Evolutionary conservation across 2,113 vertebrate species (phyloP).

Genomic region (Blennius ocellaris): DNA sequence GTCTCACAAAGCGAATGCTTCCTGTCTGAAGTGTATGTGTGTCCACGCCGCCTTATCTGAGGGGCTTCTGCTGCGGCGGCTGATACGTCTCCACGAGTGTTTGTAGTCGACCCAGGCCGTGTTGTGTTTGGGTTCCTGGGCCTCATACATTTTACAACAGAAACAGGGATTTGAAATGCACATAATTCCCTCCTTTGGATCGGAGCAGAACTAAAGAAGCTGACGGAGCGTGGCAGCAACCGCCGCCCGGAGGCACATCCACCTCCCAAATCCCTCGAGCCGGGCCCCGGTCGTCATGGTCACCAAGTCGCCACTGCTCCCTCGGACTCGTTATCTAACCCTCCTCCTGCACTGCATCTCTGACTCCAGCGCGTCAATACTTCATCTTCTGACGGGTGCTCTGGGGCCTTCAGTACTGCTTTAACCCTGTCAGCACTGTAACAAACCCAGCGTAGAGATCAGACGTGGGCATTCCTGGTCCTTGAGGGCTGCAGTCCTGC

Average conservation of each 20-base stretch:
- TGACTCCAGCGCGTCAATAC: conserved; percentile 34
- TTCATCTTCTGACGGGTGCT: conserved; percentile 32
- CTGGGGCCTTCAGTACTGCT: not conserved
- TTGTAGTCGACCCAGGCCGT: conserved; percentile 5
- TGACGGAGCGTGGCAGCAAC: conserved; percentile 44
- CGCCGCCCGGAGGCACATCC: conserved; percentile 14
- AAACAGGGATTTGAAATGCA: conserved; percentile 55
- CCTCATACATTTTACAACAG: conserved; percentile 52
- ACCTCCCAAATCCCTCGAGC: conserved; percentile 36
- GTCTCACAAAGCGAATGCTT: too few relatives aligned
- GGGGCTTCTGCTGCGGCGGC: not conserved
- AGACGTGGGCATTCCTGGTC: too few relatives aligned
- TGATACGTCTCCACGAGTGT: conserved; percentile 3
- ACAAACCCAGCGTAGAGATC: not conserved
- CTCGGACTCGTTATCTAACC: conserved; percentile 25
- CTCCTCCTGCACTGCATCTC: not conserved
- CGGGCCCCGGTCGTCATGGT: conserved; percentile 15
- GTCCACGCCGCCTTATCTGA: not conserved
- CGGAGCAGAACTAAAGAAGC: conserved; percentile 56
- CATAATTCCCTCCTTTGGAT: conserved; percentile 55
- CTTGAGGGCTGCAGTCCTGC: too few relatives aligned
- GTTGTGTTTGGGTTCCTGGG: conserved; percentile 34
- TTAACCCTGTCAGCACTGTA: conserved; percentile 9
- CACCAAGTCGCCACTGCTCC: conserved; percentile 4
- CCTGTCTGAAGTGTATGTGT: too few relatives aligned